Evolutionary conservation across 2,888 invertebrate genomes (phyloP).

Genomic region (Euproctis similis): DNA sequence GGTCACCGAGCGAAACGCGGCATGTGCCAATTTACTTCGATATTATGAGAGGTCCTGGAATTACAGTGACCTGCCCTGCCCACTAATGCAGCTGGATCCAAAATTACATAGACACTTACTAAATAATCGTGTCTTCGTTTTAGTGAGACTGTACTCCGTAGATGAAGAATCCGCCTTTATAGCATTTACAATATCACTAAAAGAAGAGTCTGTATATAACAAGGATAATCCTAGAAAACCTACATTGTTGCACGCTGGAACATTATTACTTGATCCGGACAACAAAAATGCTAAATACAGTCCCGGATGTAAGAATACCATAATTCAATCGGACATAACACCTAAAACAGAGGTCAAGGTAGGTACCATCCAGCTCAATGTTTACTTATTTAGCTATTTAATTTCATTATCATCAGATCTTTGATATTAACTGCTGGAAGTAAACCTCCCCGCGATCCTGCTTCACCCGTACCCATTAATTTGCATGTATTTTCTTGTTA

Average conservation of each 20-base stretch:
- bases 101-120: neutral
- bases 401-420: no score
- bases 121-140: slow-evolving; percentile 13
- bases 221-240: slow-evolving; percentile 47
- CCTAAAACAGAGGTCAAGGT: slow-evolving; percentile 56
- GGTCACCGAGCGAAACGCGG: no score
- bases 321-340: slow-evolving; percentile 50
- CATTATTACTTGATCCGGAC: slow-evolving; percentile 29
- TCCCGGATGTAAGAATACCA: slow-evolving; percentile 47
- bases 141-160: slow-evolving; percentile 47
- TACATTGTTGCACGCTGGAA: slow-evolving; percentile 37
- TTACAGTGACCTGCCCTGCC: no score
- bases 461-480: no score
- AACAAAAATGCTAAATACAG: slow-evolving; percentile 29
- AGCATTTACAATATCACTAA: slow-evolving; percentile 55
- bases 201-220: slow-evolving; percentile 41
- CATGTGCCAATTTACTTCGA: no score
- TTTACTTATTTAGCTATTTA: no score
- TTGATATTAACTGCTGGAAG: no score
- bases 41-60: no score
- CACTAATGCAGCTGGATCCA: neutral
- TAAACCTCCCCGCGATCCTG: no score
- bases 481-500: no score
- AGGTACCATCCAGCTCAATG: neutral
- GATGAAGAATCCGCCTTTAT: slow-evolving; percentile 47